Base-by-base conservation (phyloP, 2,113 vertebrate genomes). In the Blennius ocellaris region DNA sequence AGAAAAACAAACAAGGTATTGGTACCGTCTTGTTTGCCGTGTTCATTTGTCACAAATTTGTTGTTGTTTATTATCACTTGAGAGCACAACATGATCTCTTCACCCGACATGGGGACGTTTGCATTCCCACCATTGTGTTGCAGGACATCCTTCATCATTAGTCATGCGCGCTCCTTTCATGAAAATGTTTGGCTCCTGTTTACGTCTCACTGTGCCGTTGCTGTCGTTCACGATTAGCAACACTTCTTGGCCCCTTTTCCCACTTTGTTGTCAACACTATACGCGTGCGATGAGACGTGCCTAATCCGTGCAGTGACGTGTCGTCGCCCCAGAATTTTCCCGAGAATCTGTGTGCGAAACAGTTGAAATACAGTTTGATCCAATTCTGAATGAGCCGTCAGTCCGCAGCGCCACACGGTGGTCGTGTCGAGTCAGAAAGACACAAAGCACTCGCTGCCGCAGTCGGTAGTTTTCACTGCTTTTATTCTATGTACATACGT, bases 401-500 rank as follows among this genome's bases (percentile, higher is more conserved):
- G 6, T 43, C 7, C 41, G 41, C 41, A 6, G 41, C 41, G 7
- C 41, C 10, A 43, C 41, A 43, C 10, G 41, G 41, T 43, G 41
- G 21, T 30, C 21, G 4, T 30, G 21, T 30, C 4, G 21, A 30
- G 21, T 30, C 21, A 30, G 21, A 30, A 30, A 30, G 21, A 30
- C 21, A 7, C 11, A 72, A 11, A 39, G 11, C 0, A 12, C 11
- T 15, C 15, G 16, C 7, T 37, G 6, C 38, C 0, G 47, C 47
- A 30, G 38, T 17, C 38, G 56, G 12, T 61, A 38, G 6, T 54
- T 73, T 62, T 70, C 11, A 68, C 11, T 78, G 3, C 44, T 47
- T 87, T 80, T 65, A 84, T 87, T 79, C 63, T 11, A 66, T 73
- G 58, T 69, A 69, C 83, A 86, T 40, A 62, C 47, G 54, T 54